Conservation (phyloP, 1,140 invertebrate genomes). For the Philaenus spumarius region DNA sequence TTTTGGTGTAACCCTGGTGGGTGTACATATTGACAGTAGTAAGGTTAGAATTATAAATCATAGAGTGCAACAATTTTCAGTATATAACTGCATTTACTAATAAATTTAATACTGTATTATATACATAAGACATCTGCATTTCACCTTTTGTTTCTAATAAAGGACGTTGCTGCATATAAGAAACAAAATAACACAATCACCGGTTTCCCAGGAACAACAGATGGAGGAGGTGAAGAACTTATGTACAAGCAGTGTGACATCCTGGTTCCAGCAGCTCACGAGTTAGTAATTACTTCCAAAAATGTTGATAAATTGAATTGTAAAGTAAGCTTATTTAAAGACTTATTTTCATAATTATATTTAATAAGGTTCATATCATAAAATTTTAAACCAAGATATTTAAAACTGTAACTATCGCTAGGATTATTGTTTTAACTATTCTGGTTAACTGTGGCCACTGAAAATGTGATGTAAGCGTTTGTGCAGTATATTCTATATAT, state of each 20-base stretch:
- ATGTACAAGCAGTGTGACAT: constrained; percentile 79
- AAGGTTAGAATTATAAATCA: no score
- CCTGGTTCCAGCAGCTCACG: constrained; percentile 75
- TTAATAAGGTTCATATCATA: background rate
- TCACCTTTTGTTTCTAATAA: constrained; percentile 28
- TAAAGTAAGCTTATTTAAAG: constrained; percentile 50
- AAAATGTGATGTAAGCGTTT: no score
- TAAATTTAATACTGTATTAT: no score
- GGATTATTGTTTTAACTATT: no score
- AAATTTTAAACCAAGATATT: no score
- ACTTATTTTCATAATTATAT: background rate
- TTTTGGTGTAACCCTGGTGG: no score
- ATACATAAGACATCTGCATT: background rate
- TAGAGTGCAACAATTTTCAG: no score
- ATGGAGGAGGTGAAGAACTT: constrained; percentile 51
- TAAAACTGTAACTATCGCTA: no score
- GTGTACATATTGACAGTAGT: no score
- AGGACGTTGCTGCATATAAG: constrained; percentile 46
- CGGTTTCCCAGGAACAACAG: constrained; percentile 65
- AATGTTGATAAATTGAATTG: constrained; percentile 73
- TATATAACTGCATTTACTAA: no score
- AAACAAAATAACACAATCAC: constrained; percentile 59
- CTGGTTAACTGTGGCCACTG: no score
- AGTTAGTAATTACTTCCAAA: constrained; percentile 68
- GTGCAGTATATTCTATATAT: no score